Evolutionary conservation across 2,888 invertebrate genomes (phyloP).

Genomic region (Anaspis maculata): DNA sequence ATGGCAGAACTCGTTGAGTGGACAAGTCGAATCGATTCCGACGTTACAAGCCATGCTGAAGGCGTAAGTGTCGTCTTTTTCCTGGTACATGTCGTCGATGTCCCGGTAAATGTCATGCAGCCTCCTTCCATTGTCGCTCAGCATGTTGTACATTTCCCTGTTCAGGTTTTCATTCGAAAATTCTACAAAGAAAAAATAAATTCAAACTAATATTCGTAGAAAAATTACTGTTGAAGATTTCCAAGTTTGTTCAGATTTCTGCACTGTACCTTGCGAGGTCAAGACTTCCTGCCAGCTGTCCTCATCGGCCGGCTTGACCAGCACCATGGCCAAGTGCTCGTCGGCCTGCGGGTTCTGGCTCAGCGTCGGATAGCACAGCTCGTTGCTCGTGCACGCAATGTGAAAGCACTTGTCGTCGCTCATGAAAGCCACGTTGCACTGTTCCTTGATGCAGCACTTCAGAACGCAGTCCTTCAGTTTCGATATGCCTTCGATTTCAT

Average conservation of each 20-base stretch:
- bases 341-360: slow-evolving; percentile 48
- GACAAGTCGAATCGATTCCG: slow-evolving; percentile 51
- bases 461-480: slow-evolving; percentile 56
- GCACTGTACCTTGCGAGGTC: neutral
- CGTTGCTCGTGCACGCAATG: slow-evolving; percentile 62
- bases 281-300: slow-evolving; percentile 44
- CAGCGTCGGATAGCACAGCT: slow-evolving; percentile 61
- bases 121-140: slow-evolving; percentile 16
- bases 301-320: slow-evolving; percentile 60
- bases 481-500: slow-evolving; percentile 46
- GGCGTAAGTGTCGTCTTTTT: slow-evolving; percentile 24
- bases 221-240: neutral
- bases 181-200: too few relatives aligned
- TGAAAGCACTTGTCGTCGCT: slow-evolving; percentile 69
- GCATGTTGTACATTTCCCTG: slow-evolving; percentile 16
- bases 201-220: neutral
- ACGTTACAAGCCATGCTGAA: slow-evolving; percentile 50
- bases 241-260: neutral
- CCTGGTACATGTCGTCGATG: slow-evolving; percentile 41
- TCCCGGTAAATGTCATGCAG: slow-evolving; percentile 24
- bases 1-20: slow-evolving; percentile 63
- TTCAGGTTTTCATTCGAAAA: slow-evolving; percentile 12
- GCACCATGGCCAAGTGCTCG: slow-evolving; percentile 64
- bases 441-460: slow-evolving; percentile 56
- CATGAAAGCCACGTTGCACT: slow-evolving; percentile 74